Evolutionary conservation across 2,888 invertebrate species (phyloP), one percentile per base, ranked within the genome.

Genomic region (Drosophila nigritarsus): DNA sequence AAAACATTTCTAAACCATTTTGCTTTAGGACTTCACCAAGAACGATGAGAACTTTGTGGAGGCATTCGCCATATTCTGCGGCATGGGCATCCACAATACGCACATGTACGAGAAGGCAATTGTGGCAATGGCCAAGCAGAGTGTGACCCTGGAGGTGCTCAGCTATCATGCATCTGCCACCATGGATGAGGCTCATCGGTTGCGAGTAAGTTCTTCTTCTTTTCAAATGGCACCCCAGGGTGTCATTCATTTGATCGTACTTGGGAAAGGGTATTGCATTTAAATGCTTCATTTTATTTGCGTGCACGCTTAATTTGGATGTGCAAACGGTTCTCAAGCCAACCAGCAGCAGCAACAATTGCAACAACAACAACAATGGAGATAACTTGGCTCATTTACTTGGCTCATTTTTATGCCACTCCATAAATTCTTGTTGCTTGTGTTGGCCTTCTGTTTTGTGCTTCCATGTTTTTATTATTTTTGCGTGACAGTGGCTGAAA

Each of bases 41-140:
- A 98, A 98, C 93, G 98, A 99, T 92, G 98, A 98, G 94, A 98
- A 98, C 93, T 97, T 99, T 91, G 97, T 99, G 80, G 98, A 99
- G 94, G 98, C 99, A 3, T 99, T 99, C 93, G 98, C 98, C 75
- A 98, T 99, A 89, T 99, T 99, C 94, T 98, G 98, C 94, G 99
- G 99, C 40, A 97, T 99, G 96, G 99, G 99, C 63, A 98, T 99
- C 74, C 97, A 98, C 94, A 99, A 99, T 92, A 98, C 98, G 62
- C 97, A 98, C 92, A 98, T 98, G 98, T 99, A 98, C 92, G 98
- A 99, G 94, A 98, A 97, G 93, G 98, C 98, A 48, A 96, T 98
- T 92, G 97, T 97, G 72, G 97, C 98, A 24, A 98, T 98, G 96
- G 98, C 98, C 67, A 98, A 98, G 92, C 98, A 99, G 93, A 97